Conservation (phyloP, 2,113 vertebrate species). For the Corapipo altera region DNA sequence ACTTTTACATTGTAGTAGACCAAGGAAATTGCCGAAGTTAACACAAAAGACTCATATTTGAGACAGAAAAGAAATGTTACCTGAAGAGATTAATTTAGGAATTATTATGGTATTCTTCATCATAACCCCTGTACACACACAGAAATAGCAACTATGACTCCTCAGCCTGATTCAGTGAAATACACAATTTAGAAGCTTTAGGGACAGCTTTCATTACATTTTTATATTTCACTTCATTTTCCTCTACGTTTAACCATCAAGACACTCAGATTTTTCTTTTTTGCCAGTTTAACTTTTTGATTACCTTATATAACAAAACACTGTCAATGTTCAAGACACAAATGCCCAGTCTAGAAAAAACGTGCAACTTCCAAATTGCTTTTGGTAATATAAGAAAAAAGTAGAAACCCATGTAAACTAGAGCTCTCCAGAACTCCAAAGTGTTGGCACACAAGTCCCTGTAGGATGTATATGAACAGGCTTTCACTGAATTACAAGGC, state of each 20-base stretch:
- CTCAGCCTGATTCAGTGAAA: background rate
- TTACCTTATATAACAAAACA: background rate
- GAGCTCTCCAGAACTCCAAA: background rate
- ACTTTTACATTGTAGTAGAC: background rate
- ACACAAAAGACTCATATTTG: background rate
- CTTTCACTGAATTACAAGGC: background rate
- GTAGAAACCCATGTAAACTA: background rate
- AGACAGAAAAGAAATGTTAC: background rate
- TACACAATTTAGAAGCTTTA: background rate
- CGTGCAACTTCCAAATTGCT: background rate
- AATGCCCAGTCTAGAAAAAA: background rate
- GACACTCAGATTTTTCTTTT: background rate
- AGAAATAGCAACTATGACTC: background rate
- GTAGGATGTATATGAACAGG: background rate
- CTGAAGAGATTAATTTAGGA: background rate
- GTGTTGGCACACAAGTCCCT: background rate
- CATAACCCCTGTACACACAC: background rate
- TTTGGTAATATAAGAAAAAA: background rate
- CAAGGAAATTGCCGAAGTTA: background rate
- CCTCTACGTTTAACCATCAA: background rate
- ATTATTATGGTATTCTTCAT: background rate
- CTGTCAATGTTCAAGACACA: background rate
- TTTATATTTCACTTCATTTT: background rate
- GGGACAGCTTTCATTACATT: background rate
- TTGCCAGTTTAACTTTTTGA: background rate